Conservation (phyloP, 2,888 invertebrate species). For the Spisula subtruncata region DNA sequence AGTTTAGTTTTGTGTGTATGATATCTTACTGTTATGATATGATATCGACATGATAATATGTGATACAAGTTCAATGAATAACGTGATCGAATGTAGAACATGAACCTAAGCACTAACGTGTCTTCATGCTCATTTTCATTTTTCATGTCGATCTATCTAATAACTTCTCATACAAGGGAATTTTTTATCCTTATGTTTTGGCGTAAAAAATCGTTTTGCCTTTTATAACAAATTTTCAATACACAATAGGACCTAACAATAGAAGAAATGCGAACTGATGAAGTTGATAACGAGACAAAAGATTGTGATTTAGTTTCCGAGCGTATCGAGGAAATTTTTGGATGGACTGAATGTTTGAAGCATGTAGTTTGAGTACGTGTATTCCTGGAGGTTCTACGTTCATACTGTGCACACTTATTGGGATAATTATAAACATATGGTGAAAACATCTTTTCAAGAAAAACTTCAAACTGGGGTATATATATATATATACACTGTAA, state of each 20-base stretch:
- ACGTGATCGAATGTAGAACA: conserved; percentile 29
- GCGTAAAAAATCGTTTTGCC: neutral
- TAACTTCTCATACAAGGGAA: neutral
- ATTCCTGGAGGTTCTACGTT: neutral
- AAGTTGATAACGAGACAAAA: neutral
- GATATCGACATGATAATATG: conserved; percentile 38
- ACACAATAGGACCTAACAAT: neutral
- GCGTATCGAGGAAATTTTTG: conserved; percentile 1
- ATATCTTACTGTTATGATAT: conserved; percentile 34
- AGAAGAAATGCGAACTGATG: neutral
- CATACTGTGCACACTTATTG: neutral
- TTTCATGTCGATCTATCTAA: neutral
- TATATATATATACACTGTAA: neutral
- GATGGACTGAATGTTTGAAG: conserved; percentile 6
- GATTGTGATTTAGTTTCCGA: neutral
- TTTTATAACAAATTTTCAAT: conserved; percentile 2
- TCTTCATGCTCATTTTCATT: neutral
- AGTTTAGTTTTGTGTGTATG: conserved; percentile 32
- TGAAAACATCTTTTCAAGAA: conserved; percentile 2
- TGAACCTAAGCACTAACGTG: neutral
- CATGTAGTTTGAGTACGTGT: neutral
- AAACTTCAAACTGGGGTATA: neutral
- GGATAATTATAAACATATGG: conserved; percentile 35
- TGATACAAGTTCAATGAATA: conserved; percentile 21
- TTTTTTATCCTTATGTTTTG: neutral